Evolutionary conservation across 2,888 invertebrate genomes (phyloP), one percentile per base, ranked within the genome.

Genomic region (Himalopsyche anomala): DNA sequence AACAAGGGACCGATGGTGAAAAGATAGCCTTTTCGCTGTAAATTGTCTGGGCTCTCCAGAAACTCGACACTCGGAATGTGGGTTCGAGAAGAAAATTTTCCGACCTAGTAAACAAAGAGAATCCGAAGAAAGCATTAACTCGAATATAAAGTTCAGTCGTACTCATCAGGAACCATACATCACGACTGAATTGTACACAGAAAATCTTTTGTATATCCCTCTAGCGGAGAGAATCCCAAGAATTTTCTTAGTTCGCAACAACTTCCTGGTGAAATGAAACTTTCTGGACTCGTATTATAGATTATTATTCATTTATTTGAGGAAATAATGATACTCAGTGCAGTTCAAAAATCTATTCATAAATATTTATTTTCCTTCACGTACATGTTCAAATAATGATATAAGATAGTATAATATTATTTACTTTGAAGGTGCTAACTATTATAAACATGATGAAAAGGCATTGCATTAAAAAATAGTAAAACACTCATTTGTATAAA

Each of bases 1-100:
- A 80, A 80, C 80, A 80, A 74, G 80, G 80, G 80, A 42, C 80
- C 51, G 80, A 80, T 80, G 80, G 80, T 80, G 45, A 79, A 74
- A 81, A 83, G 62, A 81, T 81, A 83, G 83, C 82, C 54, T 86
- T 81, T 86, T 86, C 55, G 80, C 40, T 56, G 83, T 83, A 55
- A 86, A 83, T 83, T 80, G 74, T 80, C 54, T 83, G 82, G 55
- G 69, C 81, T 83, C 54, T 85, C 81, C 69, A 56, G 45, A 86
- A 74, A 80, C 86, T 82, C 83, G 69, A 80, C 82, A 85, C 82
- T 85, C 38, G 74, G 51, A 80, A 80, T 80, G 80, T 45, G 80
- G 80, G 45, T 80, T 51, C 19, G 28, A 19, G 51, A 80, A 80
- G 45, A 80, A 80, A 80, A 80, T 80, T 51, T 80, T 80, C 80